Percentiles rank a stretch among this genome's conserved stretches.
phyloP scores from a whole-genome alignment of 2,888 invertebrate species.

The Macrophya annulata region DNA sequence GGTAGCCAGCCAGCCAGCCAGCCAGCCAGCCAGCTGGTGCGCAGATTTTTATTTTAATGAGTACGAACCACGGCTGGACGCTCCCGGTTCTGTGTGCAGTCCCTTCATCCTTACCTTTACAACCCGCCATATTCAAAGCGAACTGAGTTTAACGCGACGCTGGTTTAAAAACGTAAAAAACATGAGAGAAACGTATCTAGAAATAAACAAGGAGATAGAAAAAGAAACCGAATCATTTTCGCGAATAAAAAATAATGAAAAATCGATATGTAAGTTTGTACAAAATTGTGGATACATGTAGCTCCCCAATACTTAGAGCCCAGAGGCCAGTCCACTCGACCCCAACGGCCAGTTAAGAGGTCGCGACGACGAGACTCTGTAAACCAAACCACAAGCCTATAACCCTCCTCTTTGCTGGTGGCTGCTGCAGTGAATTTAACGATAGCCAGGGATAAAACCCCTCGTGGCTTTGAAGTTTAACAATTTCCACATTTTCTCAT shows the following conservation, averaged over 20 bases:
- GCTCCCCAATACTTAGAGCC: background rate
- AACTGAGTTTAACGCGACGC: slow-evolving; percentile 42
- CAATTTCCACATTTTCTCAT: slow-evolving; percentile 52
- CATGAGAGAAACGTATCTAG: slow-evolving; percentile 51
- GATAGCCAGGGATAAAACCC: slow-evolving; percentile 48
- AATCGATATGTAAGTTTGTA: slow-evolving; percentile 4
- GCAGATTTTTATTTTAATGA: slow-evolving; percentile 71
- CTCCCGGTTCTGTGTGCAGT: slow-evolving; percentile 13
- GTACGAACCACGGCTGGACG: slow-evolving; percentile 58
- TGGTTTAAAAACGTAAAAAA: slow-evolving; percentile 21
- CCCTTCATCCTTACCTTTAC: slow-evolving; percentile 31
- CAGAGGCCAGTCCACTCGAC: slow-evolving; percentile 20
- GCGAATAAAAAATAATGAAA: background rate
- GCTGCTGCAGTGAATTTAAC: slow-evolving; percentile 40
- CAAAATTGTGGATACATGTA: background rate
- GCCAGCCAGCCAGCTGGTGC: slow-evolving; percentile 61
- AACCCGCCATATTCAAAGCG: slow-evolving; percentile 40
- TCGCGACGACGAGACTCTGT: slow-evolving; percentile 45
- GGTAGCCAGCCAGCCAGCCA: slow-evolving; percentile 58
- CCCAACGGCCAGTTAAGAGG: slow-evolving; percentile 22
- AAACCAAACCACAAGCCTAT: slow-evolving; percentile 47
- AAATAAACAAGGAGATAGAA: slow-evolving; percentile 42
- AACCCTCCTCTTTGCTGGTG: slow-evolving; percentile 34
- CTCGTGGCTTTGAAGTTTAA: slow-evolving; percentile 52
- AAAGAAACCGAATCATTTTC: background rate